Evolutionary conservation across 2,888 invertebrate species (phyloP), one percentile per base, ranked within the genome.

Genomic region (Koerneria pararmatus): DNA sequence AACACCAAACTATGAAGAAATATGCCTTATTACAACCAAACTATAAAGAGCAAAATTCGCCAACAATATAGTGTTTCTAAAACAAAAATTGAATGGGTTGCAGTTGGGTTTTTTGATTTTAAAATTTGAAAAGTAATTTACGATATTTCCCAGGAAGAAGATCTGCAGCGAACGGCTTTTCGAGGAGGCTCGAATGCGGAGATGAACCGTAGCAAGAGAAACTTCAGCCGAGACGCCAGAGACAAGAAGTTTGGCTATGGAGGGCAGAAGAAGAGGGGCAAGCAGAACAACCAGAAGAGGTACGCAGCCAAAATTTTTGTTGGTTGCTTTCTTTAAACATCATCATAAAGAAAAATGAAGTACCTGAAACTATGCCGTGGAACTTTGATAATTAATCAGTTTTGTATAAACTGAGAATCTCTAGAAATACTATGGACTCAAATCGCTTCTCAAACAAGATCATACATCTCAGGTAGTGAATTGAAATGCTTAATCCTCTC

Each of bases 181-280:
- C 31, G 65, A 46, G 70, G 64, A 53, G 70, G 63, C 48, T 67
- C 49, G 15, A 27, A 46, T 32, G 27, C 31, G 31, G 63, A 63
- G 41, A 54, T 63, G 63, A 8, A 22, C 11, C 35, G 41, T n/a
- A 29, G 29, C 6, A 32, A 46, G 1, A 63, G 48, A 54, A 63
- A 54, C 29, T 41, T 63, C 37, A 37, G 54, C 54, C 53, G 63
- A 63, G 54, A 63, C 37, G 63, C 54, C 4, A 37, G 63, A 82
- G 90, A 93, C 83, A 87, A 89, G 67, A 93, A 91, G 84, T 97
- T 90, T 85, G 95, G 97, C 0, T 94, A 91, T 85, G 95, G 97
- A 37, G 95, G 95, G 0, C 93, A 92, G 84, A 97, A 97, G 86
- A 90, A 90, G 80, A 91, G 93, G 0, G 87, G 88, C 0, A 97